phyloP scores from a whole-genome alignment of 2,888 invertebrate species.

The Sminthurinus aureus region DNA sequence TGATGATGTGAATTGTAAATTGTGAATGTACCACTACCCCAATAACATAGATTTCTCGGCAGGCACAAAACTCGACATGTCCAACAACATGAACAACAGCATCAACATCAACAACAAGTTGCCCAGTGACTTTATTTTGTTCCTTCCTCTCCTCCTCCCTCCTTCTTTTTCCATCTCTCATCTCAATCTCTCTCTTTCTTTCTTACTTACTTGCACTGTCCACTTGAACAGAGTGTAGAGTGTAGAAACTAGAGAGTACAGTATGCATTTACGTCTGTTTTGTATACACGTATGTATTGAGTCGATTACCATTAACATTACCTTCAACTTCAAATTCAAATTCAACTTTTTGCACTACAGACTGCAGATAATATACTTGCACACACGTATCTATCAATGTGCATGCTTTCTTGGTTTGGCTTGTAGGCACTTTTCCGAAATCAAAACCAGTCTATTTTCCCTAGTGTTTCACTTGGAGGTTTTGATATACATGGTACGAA shows the following conservation, averaged over 20 bases:
- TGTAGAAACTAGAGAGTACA: too few species aligned
- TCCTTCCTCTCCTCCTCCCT: background rate
- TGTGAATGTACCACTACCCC: background rate
- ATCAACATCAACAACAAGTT: background rate
- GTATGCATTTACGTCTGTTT: too few species aligned
- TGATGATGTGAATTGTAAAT: background rate
- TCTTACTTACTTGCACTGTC: background rate
- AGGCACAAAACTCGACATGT: background rate
- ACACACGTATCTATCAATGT: too few species aligned
- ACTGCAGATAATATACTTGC: too few species aligned
- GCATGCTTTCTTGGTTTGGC: too few species aligned
- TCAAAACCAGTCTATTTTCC: too few species aligned
- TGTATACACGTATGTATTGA: too few species aligned
- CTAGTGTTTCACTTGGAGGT: too few species aligned
- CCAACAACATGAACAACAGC: background rate
- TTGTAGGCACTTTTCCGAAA: too few species aligned
- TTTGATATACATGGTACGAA: background rate
- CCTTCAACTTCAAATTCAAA: background rate
- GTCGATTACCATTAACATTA: background rate
- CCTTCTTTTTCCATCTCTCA: background rate
- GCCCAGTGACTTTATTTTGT: background rate
- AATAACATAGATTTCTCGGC: slow-evolving; percentile 1
- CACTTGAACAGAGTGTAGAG: too few species aligned
- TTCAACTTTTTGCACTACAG: too few species aligned
- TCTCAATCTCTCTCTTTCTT: background rate